Evolutionary conservation across 2,797 vertebrate genomes (phyloP), one percentile per base, ranked within the genome.

Genomic region (Artibeus jamaicensis): DNA sequence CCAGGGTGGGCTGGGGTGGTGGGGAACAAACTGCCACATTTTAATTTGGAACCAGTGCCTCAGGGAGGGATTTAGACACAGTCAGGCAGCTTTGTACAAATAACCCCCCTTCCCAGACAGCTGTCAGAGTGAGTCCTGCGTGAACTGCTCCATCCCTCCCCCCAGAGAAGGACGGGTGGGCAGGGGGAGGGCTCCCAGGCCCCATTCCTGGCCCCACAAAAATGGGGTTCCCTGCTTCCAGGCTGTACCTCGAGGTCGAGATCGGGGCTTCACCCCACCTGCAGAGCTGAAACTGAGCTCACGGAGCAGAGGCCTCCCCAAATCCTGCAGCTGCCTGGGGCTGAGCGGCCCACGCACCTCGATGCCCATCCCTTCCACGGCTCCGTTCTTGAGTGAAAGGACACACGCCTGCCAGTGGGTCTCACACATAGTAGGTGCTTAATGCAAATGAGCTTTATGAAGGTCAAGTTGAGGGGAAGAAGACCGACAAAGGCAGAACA

Each of bases 61-160:
- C 65, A 91, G 95, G 79, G 89, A 97, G 97, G 95, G 83, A 77
- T 94, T 97, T 98, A 96, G 85, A 94, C 86, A 37, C 0, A 92
- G 77, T 91, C 92, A 86, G 2, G 6, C 37, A 95, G 86, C 68
- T 82, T 93, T 97, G 97, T 92, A 46, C 29, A 83, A 92, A 96
- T 85, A 68, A 37, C 89, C 97, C 93, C 57, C 12, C 67, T 97
- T 97, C 37, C 34, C 0, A 7, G 93, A 83, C 96, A 97, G 89
- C 96, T 87, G 91, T 90, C 67, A 88, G 96, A 46, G 57, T 74
- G 91, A 85, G 62, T 65, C 42, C 57, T 37, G 50, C 21, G 19
- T 10, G 39, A 74, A 42, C 74, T 29, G 7, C 29, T 55, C 42
- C 22, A 44, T 87, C 86, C 62, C 55, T 68, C n/a, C 26, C 26